Evolutionary conservation across 1,140 invertebrate genomes (phyloP), one percentile per base, ranked within the genome.

Genomic region (Anastrepha ludens): DNA sequence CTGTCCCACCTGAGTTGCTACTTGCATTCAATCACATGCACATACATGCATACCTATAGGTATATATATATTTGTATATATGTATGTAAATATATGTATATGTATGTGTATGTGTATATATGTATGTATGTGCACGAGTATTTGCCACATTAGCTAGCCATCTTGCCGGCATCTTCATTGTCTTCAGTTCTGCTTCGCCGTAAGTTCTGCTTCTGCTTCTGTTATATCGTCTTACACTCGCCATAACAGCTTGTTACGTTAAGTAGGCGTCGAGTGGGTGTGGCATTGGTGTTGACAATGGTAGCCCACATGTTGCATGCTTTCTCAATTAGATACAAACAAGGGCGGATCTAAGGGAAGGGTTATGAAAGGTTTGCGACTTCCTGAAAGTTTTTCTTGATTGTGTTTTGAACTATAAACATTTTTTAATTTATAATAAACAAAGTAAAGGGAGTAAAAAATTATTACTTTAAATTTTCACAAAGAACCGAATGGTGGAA

Each of bases 241-340:
- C 8, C n/a, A 50, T 74, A 47, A 74, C 70, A 50, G n/a, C 17
- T 81, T 81, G 74, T 81, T 81, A 81, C 55, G 74, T 50, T 81
- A 81, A 81, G 50, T 81, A 55, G 74, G 74, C 74, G 74, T 81
- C 9, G 74, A 81, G 74, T 55, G n/a, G 74, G 74, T 81, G 74
- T 58, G 74, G 47, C 47, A 17, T 50, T n/a, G 47, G 47, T 15
- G 47, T 81, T 81, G 74, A 20, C 47, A 81, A 55, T 58, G 74
- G 1, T 81, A n/a, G n/a, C 74, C 4, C 74, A 81, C 74, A 89
- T 89, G 78, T 88, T 88, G 74, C 88, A 91, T 91, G 91, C 91
- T 89, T 91, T 91, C 91, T 91, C 90, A 90, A 91, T 90, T 90
- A 89, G 50, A 87, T 91, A 85, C 29, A 29, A 29, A 29, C 29